Percentiles rank a stretch among this genome's conserved stretches.
Evolutionary conservation across 2,797 vertebrate genomes (phyloP).

Genomic region (Halcyon smyrnensis): DNA sequence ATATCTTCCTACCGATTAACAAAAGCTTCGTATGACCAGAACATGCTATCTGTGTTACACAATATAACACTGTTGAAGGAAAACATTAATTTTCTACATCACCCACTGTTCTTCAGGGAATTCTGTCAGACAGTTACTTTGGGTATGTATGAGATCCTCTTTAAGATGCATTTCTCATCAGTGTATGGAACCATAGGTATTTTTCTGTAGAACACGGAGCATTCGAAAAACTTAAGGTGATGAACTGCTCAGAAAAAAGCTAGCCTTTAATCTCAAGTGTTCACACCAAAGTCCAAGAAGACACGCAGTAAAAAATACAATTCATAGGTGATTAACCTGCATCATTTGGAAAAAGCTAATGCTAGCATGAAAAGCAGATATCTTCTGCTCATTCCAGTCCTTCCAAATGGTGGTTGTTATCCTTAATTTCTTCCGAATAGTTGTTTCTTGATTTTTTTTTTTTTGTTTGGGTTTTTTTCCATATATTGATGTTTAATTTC

Average conservation of each 20-base stretch:
- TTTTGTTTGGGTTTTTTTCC: background rate
- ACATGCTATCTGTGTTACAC: slow-evolving; percentile 36
- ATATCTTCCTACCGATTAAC: slow-evolving; percentile 54
- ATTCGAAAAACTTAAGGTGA: background rate
- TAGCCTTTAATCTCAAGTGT: background rate
- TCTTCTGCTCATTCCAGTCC: background rate
- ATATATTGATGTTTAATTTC: background rate
- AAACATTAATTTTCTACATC: background rate
- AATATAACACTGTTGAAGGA: background rate
- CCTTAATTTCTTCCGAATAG: background rate
- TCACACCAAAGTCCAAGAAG: background rate
- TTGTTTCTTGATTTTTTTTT: too few species aligned
- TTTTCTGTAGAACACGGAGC: background rate
- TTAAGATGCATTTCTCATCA: background rate
- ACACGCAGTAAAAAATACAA: background rate
- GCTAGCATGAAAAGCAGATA: background rate
- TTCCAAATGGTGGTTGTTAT: background rate
- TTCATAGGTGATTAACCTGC: background rate
- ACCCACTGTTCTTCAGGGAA: background rate
- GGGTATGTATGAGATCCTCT: background rate
- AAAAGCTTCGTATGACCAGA: slow-evolving; percentile 55
- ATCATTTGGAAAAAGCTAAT: background rate
- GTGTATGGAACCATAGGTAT: background rate
- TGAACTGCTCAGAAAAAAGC: background rate
- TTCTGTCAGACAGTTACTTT: background rate